Conservation (phyloP, 2,888 invertebrate genomes). For the Pachliopta kotzebuea region DNA sequence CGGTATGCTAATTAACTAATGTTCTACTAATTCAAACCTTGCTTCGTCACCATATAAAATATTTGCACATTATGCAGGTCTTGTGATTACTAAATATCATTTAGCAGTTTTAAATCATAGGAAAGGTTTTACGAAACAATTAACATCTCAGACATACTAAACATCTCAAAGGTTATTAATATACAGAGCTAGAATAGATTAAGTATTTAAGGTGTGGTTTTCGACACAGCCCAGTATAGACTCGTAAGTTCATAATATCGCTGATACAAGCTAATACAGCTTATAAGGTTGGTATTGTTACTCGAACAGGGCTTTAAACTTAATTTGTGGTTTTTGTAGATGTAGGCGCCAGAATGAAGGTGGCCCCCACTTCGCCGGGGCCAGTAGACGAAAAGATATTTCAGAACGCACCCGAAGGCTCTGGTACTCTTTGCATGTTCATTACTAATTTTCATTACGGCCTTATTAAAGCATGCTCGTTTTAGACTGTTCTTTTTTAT, state of each 20-base stretch:
- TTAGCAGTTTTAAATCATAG: no score
- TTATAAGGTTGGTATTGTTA: slow-evolving; percentile 17
- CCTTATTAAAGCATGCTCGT: neutral
- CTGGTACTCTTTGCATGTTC: slow-evolving; percentile 77
- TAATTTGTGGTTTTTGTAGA: slow-evolving; percentile 77
- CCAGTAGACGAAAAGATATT: slow-evolving; percentile 83
- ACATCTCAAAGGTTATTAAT: no score
- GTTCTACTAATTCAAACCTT: neutral
- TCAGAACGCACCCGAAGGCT: slow-evolving; percentile 84
- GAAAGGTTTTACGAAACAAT: no score
- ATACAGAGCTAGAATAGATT: no score
- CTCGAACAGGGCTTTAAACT: slow-evolving; percentile 43
- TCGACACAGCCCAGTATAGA: neutral
- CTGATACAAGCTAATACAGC: no score
- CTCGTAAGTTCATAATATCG: neutral
- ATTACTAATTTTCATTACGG: slow-evolving; percentile 27
- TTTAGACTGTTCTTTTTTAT: neutral
- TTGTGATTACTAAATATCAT: no score
- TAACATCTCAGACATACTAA: no score
- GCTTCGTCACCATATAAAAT: neutral
- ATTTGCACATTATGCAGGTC: no score
- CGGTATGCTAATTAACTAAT: neutral
- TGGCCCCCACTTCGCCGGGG: slow-evolving; percentile 81
- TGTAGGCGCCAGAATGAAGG: slow-evolving; percentile 80
- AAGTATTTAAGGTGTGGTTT: no score